Evolutionary conservation across 2,888 invertebrate genomes (phyloP).

Genomic region (Conops quadrifasciatus): DNA sequence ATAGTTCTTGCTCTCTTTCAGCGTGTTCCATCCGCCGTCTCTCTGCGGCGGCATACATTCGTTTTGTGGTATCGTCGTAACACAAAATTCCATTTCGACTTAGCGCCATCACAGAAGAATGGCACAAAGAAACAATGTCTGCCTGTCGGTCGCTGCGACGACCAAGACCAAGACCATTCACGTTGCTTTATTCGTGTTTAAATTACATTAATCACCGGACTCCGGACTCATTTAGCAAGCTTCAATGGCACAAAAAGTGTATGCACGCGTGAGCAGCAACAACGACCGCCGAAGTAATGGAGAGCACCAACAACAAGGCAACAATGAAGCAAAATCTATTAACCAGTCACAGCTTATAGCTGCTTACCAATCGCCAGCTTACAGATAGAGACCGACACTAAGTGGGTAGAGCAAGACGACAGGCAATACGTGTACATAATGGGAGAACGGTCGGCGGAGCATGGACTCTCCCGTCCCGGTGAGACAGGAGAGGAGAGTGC

Average conservation of each 20-base stretch:
- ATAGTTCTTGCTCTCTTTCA: no score
- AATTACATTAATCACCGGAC: slow-evolving; percentile 57
- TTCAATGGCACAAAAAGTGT: neutral
- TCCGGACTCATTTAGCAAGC: slow-evolving; percentile 11
- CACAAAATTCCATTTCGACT: no score
- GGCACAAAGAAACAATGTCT: no score
- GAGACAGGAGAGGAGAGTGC: no score
- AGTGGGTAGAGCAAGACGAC: neutral
- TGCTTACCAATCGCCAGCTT: slow-evolving; percentile 14
- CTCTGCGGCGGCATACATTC: no score
- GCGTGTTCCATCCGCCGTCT: no score
- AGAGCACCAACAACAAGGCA: neutral
- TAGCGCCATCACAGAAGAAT: no score
- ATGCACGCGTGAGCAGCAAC: neutral
- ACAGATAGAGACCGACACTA: slow-evolving; percentile 10
- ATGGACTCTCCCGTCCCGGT: no score
- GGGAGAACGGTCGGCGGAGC: neutral
- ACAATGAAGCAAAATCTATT: slow-evolving; percentile 9
- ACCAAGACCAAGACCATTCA: neutral
- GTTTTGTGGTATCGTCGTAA: no score
- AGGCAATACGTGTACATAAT: neutral
- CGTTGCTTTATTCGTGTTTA: slow-evolving; percentile 49
- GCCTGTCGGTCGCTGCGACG: no score
- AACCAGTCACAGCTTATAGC: slow-evolving; percentile 17
- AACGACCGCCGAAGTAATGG: neutral